Conservation (phyloP, 2,797 vertebrate species). For the Poecile montanus region DNA sequence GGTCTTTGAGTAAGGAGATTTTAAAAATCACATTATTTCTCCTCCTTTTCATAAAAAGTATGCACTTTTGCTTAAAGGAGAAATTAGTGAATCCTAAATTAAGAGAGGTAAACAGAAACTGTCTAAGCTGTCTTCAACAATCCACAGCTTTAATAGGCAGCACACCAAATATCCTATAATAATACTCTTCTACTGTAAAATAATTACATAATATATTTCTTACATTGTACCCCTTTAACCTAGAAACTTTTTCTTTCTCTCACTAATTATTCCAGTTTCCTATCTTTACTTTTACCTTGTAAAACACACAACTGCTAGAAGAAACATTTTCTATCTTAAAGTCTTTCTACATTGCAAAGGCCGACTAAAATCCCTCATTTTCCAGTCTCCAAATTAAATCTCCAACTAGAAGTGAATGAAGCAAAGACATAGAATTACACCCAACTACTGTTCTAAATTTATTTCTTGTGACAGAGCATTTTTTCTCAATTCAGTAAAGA, state of each 20-base stretch:
- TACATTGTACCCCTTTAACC: not conserved
- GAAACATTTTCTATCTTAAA: not conserved
- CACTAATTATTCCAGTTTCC: not conserved
- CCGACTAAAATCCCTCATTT: not conserved
- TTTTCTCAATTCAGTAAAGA: not conserved
- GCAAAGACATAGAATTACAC: not conserved
- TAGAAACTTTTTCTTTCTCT: not conserved
- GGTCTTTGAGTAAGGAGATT: not conserved
- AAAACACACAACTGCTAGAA: not conserved
- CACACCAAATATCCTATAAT: not conserved
- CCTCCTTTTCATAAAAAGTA: not conserved
- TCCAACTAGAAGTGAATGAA: not conserved
- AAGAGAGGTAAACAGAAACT: not conserved
- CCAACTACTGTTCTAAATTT: not conserved
- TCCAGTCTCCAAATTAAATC: not conserved
- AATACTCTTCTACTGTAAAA: not conserved
- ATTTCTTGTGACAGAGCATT: not conserved
- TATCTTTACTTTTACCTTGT: not conserved
- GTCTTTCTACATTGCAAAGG: not conserved
- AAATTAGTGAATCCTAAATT: not conserved
- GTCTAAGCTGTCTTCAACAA: not conserved
- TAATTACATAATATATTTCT: not conserved
- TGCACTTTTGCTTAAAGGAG: not conserved
- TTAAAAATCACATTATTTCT: not conserved
- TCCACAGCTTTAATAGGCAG: not conserved